Conservation (phyloP, 2,113 vertebrate genomes). For the Saguinus midas region DNA sequence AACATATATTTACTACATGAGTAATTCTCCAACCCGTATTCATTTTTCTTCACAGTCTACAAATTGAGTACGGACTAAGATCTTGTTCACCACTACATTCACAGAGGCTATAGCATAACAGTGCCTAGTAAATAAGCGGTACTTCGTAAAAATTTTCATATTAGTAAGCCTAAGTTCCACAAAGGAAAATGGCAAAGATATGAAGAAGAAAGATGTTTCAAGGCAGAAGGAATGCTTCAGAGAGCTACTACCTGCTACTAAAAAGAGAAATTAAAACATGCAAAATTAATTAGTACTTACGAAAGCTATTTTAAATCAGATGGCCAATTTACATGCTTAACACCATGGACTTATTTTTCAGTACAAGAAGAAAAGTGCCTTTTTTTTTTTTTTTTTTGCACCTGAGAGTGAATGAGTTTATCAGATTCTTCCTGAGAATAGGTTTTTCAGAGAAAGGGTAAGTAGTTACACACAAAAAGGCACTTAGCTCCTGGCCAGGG, state of each 20-base stretch:
- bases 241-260: not conserved
- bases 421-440: too few species aligned
- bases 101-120: not conserved
- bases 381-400: too few species aligned
- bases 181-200: not conserved
- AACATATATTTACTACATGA: not conserved
- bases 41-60: constrained; percentile 10
- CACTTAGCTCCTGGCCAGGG: too few species aligned
- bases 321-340: constrained; percentile 22
- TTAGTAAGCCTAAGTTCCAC: constrained; percentile 5
- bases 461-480: too few species aligned
- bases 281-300: constrained; percentile 28
- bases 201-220: not conserved
- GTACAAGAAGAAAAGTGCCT: not conserved
- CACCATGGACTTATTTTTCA: not conserved
- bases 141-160: not conserved
- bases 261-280: not conserved
- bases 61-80: not conserved
- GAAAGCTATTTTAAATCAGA: constrained; percentile 17
- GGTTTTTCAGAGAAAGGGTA: too few species aligned
- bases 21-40: not conserved
- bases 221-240: not conserved
- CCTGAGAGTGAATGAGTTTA: too few species aligned
- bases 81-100: not conserved
- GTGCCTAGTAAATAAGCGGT: not conserved